A percentile compares a stretch with the other conserved stretches of the same genome.
Evolutionary conservation across 2,113 vertebrate species (phyloP).

Genomic region (Cephalopholis sonnerati): DNA sequence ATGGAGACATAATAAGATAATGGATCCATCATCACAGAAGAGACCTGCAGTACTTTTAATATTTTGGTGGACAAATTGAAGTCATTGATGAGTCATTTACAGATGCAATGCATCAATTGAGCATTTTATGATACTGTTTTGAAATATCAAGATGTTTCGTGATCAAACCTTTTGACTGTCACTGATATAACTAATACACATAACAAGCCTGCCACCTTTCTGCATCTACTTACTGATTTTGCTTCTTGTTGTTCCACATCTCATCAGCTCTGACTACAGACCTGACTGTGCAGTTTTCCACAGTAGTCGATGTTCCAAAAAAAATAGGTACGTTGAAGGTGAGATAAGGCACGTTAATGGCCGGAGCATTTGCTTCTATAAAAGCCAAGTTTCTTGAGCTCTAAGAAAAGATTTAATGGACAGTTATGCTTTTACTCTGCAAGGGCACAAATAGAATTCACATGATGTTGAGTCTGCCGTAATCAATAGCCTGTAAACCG

Average conservation of each 20-base stretch:
- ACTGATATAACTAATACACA: neutral
- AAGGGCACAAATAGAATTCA: slow-evolving; percentile 70
- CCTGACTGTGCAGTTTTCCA: neutral
- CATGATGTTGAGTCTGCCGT: slow-evolving; percentile 71
- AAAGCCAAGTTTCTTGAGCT: neutral
- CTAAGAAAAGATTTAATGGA: slow-evolving; percentile 48
- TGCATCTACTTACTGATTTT: too few species aligned
- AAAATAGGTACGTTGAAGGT: neutral
- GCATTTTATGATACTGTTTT: neutral
- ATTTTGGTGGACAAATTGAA: neutral
- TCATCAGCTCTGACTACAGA: neutral
- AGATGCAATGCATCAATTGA: neutral
- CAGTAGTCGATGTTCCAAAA: neutral
- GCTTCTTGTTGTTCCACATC: neutral
- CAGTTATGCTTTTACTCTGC: slow-evolving; percentile 58
- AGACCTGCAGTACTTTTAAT: neutral
- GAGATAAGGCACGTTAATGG: slow-evolving; percentile 4
- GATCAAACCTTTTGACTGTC: neutral
- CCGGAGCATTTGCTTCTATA: neutral
- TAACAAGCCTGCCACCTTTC: neutral
- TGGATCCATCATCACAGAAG: neutral
- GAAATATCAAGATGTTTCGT: neutral
- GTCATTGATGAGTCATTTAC: neutral
- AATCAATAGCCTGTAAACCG: slow-evolving; percentile 79
- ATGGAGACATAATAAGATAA: neutral